phyloP scores from a whole-genome alignment of 2,113 vertebrate species.

The Dicerorhinus sumatrensis region DNA sequence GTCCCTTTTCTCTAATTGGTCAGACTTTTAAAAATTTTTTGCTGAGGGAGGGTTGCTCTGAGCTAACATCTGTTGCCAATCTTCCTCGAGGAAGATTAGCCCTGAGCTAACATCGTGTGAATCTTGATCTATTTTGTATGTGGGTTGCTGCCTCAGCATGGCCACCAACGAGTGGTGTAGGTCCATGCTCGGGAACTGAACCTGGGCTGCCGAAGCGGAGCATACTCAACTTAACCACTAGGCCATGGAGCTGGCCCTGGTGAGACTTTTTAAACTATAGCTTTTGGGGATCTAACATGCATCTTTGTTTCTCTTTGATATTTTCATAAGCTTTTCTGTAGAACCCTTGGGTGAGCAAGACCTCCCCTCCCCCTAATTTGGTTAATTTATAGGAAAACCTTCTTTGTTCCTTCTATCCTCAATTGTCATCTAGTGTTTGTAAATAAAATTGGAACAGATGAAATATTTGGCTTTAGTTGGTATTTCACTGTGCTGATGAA shows the following conservation, averaged over 20 bases:
- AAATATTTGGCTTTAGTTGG: conserved; percentile 13
- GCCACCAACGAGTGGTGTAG: too few relatives aligned
- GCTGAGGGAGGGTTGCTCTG: too few relatives aligned
- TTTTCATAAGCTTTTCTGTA: not conserved
- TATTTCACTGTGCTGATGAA: conserved; percentile 37
- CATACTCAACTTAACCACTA: too few relatives aligned
- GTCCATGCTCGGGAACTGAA: too few relatives aligned
- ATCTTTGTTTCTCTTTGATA: not conserved
- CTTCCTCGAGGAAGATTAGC: too few relatives aligned
- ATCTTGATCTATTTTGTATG: too few relatives aligned
- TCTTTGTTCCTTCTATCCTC: not conserved
- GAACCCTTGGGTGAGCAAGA: not conserved
- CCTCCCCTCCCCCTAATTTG: not conserved
- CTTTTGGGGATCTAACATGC: not conserved
- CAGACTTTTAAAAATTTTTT: too few relatives aligned
- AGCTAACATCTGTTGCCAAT: too few relatives aligned
- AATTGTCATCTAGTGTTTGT: conserved; percentile 6
- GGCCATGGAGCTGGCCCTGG: not conserved
- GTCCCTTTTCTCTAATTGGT: not conserved
- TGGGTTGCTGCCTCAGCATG: too few relatives aligned
- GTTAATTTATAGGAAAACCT: conserved; percentile 24
- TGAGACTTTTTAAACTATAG: not conserved
- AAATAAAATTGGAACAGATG: conserved; percentile 12
- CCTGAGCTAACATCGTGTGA: too few relatives aligned
- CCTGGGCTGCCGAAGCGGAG: too few relatives aligned